Conservation (phyloP, 2,113 vertebrate genomes). For the Miniopterus natalensis region DNA sequence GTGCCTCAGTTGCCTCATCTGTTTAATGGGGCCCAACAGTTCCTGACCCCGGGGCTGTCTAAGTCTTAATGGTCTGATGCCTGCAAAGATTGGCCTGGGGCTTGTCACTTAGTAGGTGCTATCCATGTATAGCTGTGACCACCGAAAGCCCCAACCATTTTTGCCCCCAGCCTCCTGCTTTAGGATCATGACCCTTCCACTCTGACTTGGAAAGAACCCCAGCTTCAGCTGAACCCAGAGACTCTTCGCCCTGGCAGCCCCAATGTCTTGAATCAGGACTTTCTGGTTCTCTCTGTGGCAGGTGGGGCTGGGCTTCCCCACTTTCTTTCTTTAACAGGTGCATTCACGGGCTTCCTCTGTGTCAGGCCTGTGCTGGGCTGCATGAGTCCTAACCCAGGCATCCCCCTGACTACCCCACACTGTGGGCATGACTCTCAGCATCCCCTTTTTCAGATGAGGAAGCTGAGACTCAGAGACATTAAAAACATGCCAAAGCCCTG, state of each 20-base stretch:
- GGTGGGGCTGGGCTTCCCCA: too few relatives aligned
- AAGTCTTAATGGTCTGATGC: neutral
- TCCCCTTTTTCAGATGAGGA: neutral
- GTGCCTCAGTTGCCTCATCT: neutral
- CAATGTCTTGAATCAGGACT: neutral
- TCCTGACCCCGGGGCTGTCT: neutral
- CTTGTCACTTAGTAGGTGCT: neutral
- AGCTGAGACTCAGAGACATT: neutral
- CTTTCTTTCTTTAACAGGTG: neutral
- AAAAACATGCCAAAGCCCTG: neutral
- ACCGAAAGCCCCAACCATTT: neutral
- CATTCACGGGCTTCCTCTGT: accelerated
- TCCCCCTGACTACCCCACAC: accelerated
- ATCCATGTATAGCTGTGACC: accelerated
- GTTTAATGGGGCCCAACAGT: neutral
- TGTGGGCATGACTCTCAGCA: neutral
- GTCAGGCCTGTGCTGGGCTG: neutral
- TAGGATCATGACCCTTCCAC: neutral
- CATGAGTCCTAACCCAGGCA: neutral
- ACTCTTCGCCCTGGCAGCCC: neutral
- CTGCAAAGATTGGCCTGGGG: neutral
- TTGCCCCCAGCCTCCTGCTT: neutral
- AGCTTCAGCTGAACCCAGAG: neutral
- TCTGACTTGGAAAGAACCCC: neutral
- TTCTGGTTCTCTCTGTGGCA: neutral